Percentiles rank a stretch among this genome's conserved stretches.
These are phyloP conservation scores for Cisticola juncidis DNA, from an alignment of 2,113 vertebrate genomes.

Conservation along the genomic window DNA sequence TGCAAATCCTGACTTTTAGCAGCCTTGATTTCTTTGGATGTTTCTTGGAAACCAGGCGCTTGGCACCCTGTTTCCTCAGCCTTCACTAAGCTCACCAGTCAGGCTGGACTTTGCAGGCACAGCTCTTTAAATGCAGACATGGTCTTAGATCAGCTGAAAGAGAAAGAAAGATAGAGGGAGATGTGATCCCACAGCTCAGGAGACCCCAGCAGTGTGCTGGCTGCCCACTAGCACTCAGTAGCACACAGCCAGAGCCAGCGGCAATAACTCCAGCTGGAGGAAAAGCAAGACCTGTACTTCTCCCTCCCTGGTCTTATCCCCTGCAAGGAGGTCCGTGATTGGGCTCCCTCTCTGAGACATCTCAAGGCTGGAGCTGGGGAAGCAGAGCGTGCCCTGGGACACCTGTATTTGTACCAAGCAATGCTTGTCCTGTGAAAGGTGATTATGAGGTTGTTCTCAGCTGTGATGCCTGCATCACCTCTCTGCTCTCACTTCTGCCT, in stretches of 20 bases:
- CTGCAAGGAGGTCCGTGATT: neutral
- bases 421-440: neutral
- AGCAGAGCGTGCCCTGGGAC: neutral
- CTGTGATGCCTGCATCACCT: neutral
- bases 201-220: neutral
- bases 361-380: neutral
- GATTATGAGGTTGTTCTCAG: slow-evolving; percentile 18
- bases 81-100: neutral
- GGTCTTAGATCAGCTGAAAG: neutral
- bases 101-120: neutral
- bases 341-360: neutral
- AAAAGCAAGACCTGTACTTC: neutral
- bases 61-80: neutral
- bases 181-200: neutral
- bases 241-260: accelerated
- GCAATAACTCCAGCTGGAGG: neutral
- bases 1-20: neutral
- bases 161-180: neutral
- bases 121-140: neutral
- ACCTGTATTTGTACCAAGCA: neutral
- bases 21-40: neutral
- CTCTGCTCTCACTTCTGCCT: slow-evolving; percentile 14
- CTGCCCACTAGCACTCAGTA: neutral
- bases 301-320: neutral
- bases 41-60: neutral